Evolutionary conservation across 2,888 invertebrate species (phyloP).

Genomic region (Hypomecis punctinalis): DNA sequence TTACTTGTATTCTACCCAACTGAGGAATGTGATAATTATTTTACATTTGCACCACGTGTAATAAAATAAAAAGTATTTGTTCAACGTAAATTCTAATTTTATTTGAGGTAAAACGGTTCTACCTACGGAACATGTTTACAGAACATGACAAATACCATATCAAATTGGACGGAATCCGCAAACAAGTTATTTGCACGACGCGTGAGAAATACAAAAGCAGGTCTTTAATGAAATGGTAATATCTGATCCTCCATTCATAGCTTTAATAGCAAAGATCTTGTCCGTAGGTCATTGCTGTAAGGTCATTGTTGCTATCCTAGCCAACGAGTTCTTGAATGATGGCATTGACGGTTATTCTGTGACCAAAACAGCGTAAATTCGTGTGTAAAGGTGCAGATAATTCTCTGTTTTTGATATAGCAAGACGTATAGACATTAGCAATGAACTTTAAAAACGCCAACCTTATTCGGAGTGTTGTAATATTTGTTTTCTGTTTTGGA

Average conservation of each 20-base stretch:
- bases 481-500: constrained; percentile 53
- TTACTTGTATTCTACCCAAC: no score
- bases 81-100: no score
- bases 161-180: neutral
- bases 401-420: constrained; percentile 50
- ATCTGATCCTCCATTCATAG: constrained; percentile 25
- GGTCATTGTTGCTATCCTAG: constrained; percentile 48
- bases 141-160: neutral
- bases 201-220: neutral
- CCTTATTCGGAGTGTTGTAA: constrained; percentile 44
- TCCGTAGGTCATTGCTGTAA: constrained; percentile 46
- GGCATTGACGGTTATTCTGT: constrained; percentile 55
- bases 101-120: no score
- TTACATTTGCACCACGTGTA: no score
- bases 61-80: no score
- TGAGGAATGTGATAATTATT: no score
- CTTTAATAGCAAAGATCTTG: constrained; percentile 31
- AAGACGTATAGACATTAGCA: constrained; percentile 50
- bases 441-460: constrained; percentile 52
- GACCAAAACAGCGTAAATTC: constrained; percentile 47
- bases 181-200: neutral
- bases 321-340: constrained; percentile 42
- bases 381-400: constrained; percentile 43
- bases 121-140: no score
- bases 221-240: constrained; percentile 10